A percentile compares a stretch with the other conserved stretches of the same genome.
Conservation (phyloP, 92 coral and sea anemone genomes). For the Galaxea fascicularis region DNA sequence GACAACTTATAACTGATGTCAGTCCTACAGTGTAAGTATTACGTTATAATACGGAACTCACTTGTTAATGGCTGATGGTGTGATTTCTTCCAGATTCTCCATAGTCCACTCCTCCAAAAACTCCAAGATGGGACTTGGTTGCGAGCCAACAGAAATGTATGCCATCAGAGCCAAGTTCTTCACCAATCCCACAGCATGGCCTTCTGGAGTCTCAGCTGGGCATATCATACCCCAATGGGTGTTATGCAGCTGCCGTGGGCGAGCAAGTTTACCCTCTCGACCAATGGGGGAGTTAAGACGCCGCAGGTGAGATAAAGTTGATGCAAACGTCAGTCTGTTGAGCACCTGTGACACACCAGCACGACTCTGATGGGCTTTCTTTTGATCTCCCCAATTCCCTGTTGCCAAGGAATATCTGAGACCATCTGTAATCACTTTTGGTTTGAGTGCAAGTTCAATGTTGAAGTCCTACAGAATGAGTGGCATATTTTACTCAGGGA, state of each 20-base stretch:
- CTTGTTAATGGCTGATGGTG: conserved; percentile 97
- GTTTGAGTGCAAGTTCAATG: conserved; percentile 95
- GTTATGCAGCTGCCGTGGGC: conserved; percentile 97
- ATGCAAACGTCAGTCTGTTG: conserved; percentile 96
- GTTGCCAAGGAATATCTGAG: conserved; percentile 96
- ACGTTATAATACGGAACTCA: conserved; percentile 38
- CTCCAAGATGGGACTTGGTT: conserved; percentile 98
- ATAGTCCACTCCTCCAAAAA: conserved; percentile 99
- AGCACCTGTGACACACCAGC: conserved; percentile 99
- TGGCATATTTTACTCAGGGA: background rate
- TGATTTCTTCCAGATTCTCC: conserved; percentile 98
- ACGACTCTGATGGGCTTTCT: conserved; percentile 96
- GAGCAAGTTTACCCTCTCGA: conserved; percentile 97
- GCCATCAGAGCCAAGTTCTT: conserved; percentile 99
- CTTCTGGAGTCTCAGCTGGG: conserved; percentile 99
- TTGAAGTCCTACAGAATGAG: conserved; percentile 81
- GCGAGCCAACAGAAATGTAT: conserved; percentile 98
- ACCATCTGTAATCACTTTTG: conserved; percentile 97
- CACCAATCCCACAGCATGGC: conserved; percentile 98
- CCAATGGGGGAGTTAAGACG: conserved; percentile 99
- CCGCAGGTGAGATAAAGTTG: conserved; percentile 94
- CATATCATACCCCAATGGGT: conserved; percentile 99
- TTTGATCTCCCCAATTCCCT: conserved; percentile 99
- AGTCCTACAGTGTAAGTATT: too few species aligned
- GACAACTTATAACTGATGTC: too few species aligned